Evolutionary conservation across 1,140 invertebrate species (phyloP).

Genomic region (Anastrepha obliqua): DNA sequence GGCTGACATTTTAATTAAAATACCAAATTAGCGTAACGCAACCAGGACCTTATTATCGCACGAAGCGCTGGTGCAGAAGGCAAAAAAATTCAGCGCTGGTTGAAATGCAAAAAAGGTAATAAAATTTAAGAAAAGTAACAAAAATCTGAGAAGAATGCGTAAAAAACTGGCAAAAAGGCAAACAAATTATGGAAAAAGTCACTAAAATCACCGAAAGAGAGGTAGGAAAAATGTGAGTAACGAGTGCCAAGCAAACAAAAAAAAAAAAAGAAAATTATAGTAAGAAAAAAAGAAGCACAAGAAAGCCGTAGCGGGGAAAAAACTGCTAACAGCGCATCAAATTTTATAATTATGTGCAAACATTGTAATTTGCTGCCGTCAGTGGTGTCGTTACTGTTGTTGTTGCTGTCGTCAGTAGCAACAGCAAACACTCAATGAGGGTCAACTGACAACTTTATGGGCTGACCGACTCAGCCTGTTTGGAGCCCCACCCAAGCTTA

Average conservation of each 20-base stretch:
- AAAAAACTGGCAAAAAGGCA: neutral
- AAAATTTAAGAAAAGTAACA: neutral
- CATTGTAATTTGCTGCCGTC: conserved; percentile 34
- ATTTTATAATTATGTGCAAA: conserved; percentile 49
- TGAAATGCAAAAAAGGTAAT: neutral
- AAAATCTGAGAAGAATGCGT: neutral
- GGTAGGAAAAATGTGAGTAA: neutral
- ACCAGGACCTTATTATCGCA: neutral
- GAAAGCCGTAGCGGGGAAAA: neutral
- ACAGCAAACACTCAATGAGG: conserved; percentile 13
- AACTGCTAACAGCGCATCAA: conserved; percentile 3
- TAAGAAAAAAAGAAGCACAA: no score
- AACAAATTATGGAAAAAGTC: neutral
- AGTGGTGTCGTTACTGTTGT: neutral
- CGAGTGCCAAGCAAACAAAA: neutral
- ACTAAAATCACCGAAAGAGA: neutral
- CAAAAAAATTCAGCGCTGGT: neutral
- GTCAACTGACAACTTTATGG: neutral
- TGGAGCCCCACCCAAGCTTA: neutral
- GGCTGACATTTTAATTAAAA: conserved; percentile 46
- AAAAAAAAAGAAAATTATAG: no score
- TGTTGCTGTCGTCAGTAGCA: conserved; percentile 1
- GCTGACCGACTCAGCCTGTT: neutral
- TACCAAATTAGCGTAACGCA: conserved; percentile 8
- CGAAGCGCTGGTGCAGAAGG: neutral